Evolutionary conservation across 64 coral and sea anemone genomes (phyloP), one percentile per base, ranked within the genome.

Genomic region (Actinia tenebrosa): DNA sequence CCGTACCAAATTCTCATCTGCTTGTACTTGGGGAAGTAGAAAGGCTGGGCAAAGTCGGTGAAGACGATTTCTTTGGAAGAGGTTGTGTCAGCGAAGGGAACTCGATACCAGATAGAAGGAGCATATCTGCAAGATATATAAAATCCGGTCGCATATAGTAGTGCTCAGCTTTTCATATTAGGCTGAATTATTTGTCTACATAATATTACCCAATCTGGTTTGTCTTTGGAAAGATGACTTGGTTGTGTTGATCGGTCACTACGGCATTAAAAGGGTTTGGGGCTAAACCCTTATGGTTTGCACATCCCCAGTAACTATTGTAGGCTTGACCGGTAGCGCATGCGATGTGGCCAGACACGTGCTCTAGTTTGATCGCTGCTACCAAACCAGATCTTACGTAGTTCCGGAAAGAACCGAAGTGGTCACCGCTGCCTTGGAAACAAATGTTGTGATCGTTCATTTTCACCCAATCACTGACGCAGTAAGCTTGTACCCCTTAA

Each of bases 241-340:
- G 61, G 91, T 96, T 89, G 23, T 86, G 58, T 0, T 75, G 53
- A 71, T 96, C 91, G 18, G 94, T 93, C 14, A 92, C 86, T 19
- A 96, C 86, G 3, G 89, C 88, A 19, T 96, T 92, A 30, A 96
- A 55, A 1, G 94, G 87, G 54, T 59, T 59, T 61, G 79, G 89
- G 0, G 20, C 10, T 10, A 84, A 44, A 30, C 63, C 87, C 18
- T 80, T 63, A 44, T 85, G 85, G 18, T 53, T 45, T 2, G 17
- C 45, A 16, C 94, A 96, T 6, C 94, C 94, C 94, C 94, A 96
- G 45, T 86, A 62, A 53, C 94, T 96, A 56, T 87, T 84, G 71
- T 88, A 82, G 1, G 23, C 42, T 9, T 78, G 80, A 8, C 89
- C 81, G 2, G 25, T 58, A 19, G 68, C 82, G 47, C 94, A 96